Evolutionary conservation across 2,888 invertebrate species (phyloP).

Genomic region (Trichopoda pennipes): DNA sequence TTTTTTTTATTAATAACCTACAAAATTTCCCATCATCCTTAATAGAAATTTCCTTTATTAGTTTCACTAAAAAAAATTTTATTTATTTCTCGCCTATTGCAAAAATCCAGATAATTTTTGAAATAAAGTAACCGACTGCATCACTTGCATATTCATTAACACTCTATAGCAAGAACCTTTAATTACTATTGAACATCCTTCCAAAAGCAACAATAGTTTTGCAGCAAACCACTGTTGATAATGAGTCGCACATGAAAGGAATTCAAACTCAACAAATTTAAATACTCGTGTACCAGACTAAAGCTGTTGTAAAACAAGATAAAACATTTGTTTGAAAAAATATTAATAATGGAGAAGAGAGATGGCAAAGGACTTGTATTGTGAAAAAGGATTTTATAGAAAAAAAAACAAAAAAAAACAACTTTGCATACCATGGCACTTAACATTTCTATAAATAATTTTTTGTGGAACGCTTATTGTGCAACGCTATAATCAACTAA

Average conservation of each 20-base stretch:
- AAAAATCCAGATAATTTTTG: slow-evolving; percentile 13
- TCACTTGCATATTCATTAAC: slow-evolving; percentile 48
- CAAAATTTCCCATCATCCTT: not conserved
- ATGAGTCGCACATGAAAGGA: not conserved
- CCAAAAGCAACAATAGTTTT: slow-evolving; percentile 17
- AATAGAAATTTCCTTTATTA: not conserved
- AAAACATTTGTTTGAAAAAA: slow-evolving; percentile 7
- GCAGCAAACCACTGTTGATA: slow-evolving; percentile 26
- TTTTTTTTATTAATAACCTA: too few species aligned
- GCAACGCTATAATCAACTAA: slow-evolving; percentile 24
- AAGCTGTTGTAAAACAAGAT: slow-evolving; percentile 24
- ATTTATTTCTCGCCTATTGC: slow-evolving; percentile 2
- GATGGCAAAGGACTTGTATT: not conserved
- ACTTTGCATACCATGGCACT: slow-evolving; percentile 58
- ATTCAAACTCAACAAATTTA: not conserved
- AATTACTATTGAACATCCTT: slow-evolving; percentile 29
- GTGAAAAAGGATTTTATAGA: slow-evolving; percentile 10
- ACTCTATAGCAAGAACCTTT: slow-evolving; percentile 34
- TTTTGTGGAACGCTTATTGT: not conserved
- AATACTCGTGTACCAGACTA: not conserved
- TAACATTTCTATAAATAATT: slow-evolving; percentile 47
- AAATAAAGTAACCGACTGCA: slow-evolving; percentile 42
- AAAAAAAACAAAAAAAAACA: not conserved
- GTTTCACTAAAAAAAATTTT: slow-evolving; percentile 3
- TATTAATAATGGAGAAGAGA: not conserved